A percentile compares a stretch with the other conserved stretches of the same genome.
Conservation (phyloP, 1,140 invertebrate genomes). For the Lasaia peninsularis region DNA sequence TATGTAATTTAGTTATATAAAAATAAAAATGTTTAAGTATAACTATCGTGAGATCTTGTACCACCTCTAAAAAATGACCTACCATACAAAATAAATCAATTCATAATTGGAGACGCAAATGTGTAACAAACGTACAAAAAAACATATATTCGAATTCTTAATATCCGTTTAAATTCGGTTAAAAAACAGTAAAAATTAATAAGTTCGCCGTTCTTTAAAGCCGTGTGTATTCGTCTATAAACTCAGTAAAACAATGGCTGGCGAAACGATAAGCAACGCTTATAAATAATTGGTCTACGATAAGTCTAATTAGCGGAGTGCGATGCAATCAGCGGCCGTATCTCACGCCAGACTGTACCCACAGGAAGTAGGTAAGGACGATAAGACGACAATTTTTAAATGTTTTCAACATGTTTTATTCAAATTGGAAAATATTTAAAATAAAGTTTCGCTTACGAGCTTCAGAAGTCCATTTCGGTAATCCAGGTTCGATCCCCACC, state of each 20-base stretch:
- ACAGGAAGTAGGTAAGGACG: conserved; percentile 36
- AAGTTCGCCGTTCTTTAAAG: conserved; percentile 15
- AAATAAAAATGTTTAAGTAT: too few relatives aligned
- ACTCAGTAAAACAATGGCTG: conserved; percentile 53
- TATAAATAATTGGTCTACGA: conserved; percentile 71
- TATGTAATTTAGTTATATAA: too few relatives aligned
- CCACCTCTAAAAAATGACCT: too few relatives aligned
- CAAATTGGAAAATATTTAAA: not conserved
- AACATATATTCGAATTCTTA: too few relatives aligned
- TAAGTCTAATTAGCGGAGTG: conserved; percentile 60
- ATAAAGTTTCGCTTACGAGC: too few relatives aligned
- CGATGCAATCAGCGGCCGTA: conserved; percentile 54
- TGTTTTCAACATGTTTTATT: not conserved
- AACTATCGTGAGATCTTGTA: too few relatives aligned
- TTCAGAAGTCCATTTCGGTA: too few relatives aligned
- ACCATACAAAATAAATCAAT: too few relatives aligned
- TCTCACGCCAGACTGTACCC: conserved; percentile 35
- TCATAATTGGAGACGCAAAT: too few relatives aligned
- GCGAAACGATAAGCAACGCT: conserved; percentile 52
- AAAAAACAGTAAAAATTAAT: not conserved
- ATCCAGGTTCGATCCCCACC: too few relatives aligned
- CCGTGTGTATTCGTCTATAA: conserved; percentile 35
- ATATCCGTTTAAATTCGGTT: too few relatives aligned
- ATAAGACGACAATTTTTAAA: not conserved
- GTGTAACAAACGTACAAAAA: too few relatives aligned